Evolutionary conservation across 2,113 vertebrate species (phyloP), one percentile per base, ranked within the genome.

Genomic region (Collichthys lucidus): DNA sequence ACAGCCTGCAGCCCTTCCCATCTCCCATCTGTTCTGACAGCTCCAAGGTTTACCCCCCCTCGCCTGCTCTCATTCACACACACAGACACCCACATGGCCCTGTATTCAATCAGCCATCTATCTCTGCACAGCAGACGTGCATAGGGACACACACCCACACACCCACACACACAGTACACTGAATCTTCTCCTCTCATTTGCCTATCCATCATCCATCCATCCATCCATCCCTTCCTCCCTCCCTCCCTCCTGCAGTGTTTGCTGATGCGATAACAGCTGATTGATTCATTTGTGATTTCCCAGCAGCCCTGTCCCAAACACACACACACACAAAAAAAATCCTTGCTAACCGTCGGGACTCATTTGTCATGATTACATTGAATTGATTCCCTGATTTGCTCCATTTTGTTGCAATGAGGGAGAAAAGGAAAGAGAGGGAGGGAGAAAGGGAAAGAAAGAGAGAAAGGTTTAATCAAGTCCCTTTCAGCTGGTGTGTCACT

Each of bases 1-100:
- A 5, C 89, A 88, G 84, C 79, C 89, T 78, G 82, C 86, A 53
- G 89, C 86, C 82, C 83, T 86, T 86, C 84, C 90, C 86, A 90
- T 87, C 93, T 94, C 95, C 96, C 96, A 97, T 97, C 96, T 97
- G 96, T 92, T 94, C 94, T 95, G 95, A 95, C 93, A 95, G 94
- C 93, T 95, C 91, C 93, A 96, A 92, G 95, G 96, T 96, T 97
- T 96, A 96, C 44, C 22, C 80, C 79, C 84, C 72, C 42, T n/a
- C 44, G 6, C 56, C 49, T 42, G 15, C 68, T 22, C 82, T 61
- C 78, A 68, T 78, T 74, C 90, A 84, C 83, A 80, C 75, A 83
- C 71, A 80, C 85, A 90, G 52, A 79, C 88, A 66, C 79, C 66
- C 85, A 88, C 89, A 83, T 73, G 85, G 82, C 65, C 84, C 72